Evolutionary conservation across 37 sponge, comb jelly and placozoan genomes (phyloP).

Genomic region (Petrosia ficiformis): DNA sequence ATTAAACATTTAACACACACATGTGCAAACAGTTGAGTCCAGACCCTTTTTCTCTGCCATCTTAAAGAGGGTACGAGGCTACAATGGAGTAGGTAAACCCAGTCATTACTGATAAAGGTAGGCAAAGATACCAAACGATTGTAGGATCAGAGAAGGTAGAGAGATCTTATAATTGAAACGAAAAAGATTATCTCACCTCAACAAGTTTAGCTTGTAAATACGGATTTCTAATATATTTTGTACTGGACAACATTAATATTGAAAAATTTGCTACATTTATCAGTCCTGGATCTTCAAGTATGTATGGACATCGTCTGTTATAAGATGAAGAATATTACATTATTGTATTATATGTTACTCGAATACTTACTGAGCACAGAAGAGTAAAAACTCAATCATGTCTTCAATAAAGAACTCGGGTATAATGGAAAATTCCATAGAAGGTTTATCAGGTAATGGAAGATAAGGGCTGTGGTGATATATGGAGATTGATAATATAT

Average conservation of each 20-base stretch:
- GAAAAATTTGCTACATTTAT: conserved; percentile 37
- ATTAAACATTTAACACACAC: too few species aligned
- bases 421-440: conserved; percentile 61
- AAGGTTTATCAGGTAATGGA: conserved; percentile 31
- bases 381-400: conserved; percentile 78
- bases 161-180: not conserved
- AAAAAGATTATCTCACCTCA: conserved; percentile 53
- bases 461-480: conserved; percentile 5
- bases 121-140: too few species aligned
- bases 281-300: conserved; percentile 53
- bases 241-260: conserved; percentile 53
- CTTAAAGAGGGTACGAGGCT: too few species aligned
- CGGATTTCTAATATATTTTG: conserved; percentile 74
- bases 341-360: not conserved
- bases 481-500: too few species aligned
- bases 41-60: too few species aligned
- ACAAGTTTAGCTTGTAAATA: conserved; percentile 86
- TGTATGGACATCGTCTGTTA: conserved; percentile 37
- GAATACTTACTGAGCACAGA: conserved; percentile 43
- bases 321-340: not conserved
- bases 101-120: too few species aligned
- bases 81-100: too few species aligned
- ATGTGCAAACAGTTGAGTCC: too few species aligned
- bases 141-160: too few species aligned
- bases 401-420: conserved; percentile 92